Percentiles rank a stretch among this genome's conserved stretches.
Evolutionary conservation across 2,888 invertebrate genomes (phyloP).

Genomic region (Pandemis cinnamomeana): DNA sequence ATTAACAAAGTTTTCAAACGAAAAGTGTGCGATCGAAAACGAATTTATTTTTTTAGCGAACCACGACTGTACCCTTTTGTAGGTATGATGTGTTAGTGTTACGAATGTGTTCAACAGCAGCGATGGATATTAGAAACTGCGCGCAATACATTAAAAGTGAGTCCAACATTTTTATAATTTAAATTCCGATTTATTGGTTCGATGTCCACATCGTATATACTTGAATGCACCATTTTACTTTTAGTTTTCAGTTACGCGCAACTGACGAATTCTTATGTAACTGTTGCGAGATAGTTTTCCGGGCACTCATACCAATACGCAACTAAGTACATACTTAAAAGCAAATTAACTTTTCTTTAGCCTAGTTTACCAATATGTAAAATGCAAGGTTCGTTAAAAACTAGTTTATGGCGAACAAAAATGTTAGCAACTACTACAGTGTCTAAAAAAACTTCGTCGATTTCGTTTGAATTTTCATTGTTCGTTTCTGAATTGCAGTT

Average conservation of each 20-base stretch:
- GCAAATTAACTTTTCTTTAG: conserved; percentile 10
- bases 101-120: conserved; percentile 58
- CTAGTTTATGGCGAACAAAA: not conserved
- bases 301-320: not conserved
- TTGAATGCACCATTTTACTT: not conserved
- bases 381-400: not conserved
- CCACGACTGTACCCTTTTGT: conserved; percentile 58
- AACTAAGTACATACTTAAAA: conserved; percentile 3
- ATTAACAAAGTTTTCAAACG: conserved; percentile 62
- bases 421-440: not conserved
- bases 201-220: not conserved
- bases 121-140: conserved; percentile 63
- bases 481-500: not conserved
- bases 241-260: conserved; percentile 21
- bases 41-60: conserved; percentile 55
- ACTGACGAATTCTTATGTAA: conserved; percentile 31
- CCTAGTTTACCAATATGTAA: not conserved
- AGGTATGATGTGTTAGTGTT: conserved; percentile 63
- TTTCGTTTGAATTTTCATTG: conserved; percentile 9
- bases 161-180: conserved; percentile 56
- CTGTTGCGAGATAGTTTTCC: conserved; percentile 24
- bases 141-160: conserved; percentile 72
- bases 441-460: not conserved
- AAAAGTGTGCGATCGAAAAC: conserved; percentile 70
- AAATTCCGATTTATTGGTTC: conserved; percentile 47